Conservation (phyloP, 2,888 invertebrate genomes). For the Hydrotaea cyrtoneurina region DNA sequence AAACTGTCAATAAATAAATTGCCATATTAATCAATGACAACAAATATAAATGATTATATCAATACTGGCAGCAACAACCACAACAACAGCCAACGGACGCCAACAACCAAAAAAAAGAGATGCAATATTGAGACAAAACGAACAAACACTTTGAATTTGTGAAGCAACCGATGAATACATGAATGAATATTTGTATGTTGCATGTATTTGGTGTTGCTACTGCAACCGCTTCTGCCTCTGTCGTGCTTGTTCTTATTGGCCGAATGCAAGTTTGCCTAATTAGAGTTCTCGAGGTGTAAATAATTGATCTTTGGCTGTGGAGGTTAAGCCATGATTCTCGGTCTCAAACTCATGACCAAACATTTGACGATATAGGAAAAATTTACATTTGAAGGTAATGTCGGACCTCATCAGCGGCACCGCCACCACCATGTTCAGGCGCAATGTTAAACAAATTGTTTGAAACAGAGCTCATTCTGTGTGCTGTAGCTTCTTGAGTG, state of each 20-base stretch:
- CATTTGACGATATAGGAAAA: not conserved
- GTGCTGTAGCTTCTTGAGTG: not conserved
- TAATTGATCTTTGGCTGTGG: slow-evolving; percentile 64
- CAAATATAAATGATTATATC: slow-evolving; percentile 33
- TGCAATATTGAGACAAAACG: slow-evolving; percentile 15
- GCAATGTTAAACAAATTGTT: slow-evolving; percentile 19
- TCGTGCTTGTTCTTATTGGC: too few species aligned
- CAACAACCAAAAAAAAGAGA: not conserved
- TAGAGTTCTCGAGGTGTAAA: slow-evolving; percentile 56
- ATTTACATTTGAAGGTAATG: slow-evolving; percentile 57
- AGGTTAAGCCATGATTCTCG: slow-evolving; percentile 56
- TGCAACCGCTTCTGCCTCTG: not conserved
- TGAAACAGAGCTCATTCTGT: not conserved
- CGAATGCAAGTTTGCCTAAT: slow-evolving; percentile 41
- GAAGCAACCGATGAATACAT: not conserved
- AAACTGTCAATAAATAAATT: slow-evolving; percentile 67
- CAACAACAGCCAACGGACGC: not conserved
- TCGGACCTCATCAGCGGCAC: not conserved
- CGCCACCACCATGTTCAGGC: too few species aligned
- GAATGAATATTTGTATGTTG: slow-evolving; percentile 31
- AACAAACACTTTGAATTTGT: slow-evolving; percentile 17
- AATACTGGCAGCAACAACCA: not conserved
- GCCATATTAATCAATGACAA: slow-evolving; percentile 68
- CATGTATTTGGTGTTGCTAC: slow-evolving; percentile 16
- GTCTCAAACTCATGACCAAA: not conserved